Base-by-base conservation (phyloP, 2,797 vertebrate species). In the Gastrophryne carolinensis region DNA sequence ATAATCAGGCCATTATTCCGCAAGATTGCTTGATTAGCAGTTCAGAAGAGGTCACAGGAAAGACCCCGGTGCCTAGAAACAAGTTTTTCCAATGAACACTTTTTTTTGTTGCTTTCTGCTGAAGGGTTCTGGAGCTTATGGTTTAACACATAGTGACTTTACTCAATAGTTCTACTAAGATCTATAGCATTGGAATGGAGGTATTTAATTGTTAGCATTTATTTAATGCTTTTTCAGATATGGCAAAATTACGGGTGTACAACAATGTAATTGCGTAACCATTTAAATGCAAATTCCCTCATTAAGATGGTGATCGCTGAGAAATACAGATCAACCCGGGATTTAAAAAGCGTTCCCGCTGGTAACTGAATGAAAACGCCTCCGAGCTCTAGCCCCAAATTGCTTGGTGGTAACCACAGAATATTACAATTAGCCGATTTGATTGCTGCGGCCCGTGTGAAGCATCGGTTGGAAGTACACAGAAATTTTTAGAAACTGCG, bases 11-110 rank as follows among this genome's bases (percentile, higher is more conserved):
- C 85, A 88, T 90, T 90, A 89, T 91, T 88, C 83, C 80, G 83
- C 85, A 84, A 87, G 87, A 87, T 92, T 87, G 83, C 87, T 83
- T 84, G 86, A 90, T 92, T 90, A 90, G 82, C 89, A 89, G 88
- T 89, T 89, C 84, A 90, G 87, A 91, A 86, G 82, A 84, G 83
- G 84, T 83, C 80, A 77, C 79, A 62, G 62, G 77, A 83, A 70
- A 76, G 74, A n/a, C 76, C 82, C 50, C 35, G 0, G 50, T 2
- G 12, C 80, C 26, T 26, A 17, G n/a, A 41, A 35, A 63, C 70
- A 41, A 64, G 50, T 44, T 30, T 50, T 63, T 27, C 34, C 64
- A 62, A 61, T 34, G 21, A 24, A 17, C 8, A 27, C 32, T 27
- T 23, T 12, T 37, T 35, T 19, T n/a, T 47, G 29, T 12, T 34